These are phyloP conservation scores for mouse (Mus musculus) DNA, from an alignment of 2,113 vertebrate genomes.

Conservation along the genomic window DNA sequence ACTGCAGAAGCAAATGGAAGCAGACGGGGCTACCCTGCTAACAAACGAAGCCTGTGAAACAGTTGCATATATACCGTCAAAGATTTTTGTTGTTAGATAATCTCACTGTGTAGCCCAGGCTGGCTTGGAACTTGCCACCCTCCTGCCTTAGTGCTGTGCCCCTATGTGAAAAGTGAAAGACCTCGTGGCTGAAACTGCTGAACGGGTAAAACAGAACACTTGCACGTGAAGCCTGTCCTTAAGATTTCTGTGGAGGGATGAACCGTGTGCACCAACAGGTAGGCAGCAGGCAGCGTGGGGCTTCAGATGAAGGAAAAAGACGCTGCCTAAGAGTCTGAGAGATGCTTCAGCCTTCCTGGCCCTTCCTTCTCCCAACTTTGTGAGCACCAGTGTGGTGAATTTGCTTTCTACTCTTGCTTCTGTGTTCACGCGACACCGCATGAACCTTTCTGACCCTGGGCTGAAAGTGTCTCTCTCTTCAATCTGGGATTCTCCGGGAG, in stretches of 20 bases:
- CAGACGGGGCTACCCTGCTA: not conserved
- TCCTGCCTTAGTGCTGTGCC: not conserved
- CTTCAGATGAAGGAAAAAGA: not conserved
- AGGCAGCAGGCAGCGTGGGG: accelerated
- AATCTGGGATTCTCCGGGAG: not conserved
- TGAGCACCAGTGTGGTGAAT: accelerated
- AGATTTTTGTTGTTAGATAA: not conserved
- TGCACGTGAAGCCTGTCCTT: no score
- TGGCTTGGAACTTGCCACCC: not conserved
- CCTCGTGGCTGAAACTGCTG: not conserved
- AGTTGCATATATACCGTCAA: not conserved
- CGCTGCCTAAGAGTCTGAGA: not conserved
- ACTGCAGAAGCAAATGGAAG: not conserved
- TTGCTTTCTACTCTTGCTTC: not conserved
- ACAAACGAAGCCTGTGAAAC: not conserved
- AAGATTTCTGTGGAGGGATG: not conserved
- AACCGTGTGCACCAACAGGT: not conserved
- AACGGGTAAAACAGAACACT: not conserved
- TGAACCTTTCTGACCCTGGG: not conserved
- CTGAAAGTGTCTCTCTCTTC: not conserved
- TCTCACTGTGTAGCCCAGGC: not conserved
- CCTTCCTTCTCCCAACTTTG: not conserved
- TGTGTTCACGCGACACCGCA: not conserved
- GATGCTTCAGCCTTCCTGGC: accelerated
- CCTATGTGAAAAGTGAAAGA: not conserved